phyloP scores from a whole-genome alignment of 2,113 vertebrate genomes.

The Rhizomys pruinosus region DNA sequence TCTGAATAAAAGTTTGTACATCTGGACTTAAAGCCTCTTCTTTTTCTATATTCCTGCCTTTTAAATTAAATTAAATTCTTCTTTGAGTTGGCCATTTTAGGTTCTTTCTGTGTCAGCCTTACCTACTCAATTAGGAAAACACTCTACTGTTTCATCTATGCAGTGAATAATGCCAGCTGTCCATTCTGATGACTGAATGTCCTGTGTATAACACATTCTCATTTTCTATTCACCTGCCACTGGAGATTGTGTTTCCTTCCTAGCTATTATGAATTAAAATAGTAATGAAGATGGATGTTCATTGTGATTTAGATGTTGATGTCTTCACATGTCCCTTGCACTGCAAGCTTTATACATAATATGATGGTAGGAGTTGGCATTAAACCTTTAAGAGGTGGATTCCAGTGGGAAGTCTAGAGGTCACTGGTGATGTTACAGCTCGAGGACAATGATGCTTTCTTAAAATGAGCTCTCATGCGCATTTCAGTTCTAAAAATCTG shows the following conservation, averaged over 20 bases:
- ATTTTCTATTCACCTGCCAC: background rate
- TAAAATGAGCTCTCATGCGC: background rate
- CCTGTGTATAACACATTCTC: background rate
- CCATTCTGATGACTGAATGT: background rate
- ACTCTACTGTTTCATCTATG: background rate
- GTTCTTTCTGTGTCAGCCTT: background rate
- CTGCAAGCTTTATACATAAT: background rate
- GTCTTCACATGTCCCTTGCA: background rate
- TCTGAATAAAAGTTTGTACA: background rate
- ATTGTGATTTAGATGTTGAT: background rate
- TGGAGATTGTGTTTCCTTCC: too few relatives aligned
- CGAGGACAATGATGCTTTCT: background rate
- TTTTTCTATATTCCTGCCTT: background rate
- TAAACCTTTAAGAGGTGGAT: background rate
- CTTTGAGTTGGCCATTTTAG: background rate
- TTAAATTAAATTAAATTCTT: rapidly evolving
- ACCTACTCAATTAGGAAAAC: background rate
- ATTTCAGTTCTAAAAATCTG: background rate
- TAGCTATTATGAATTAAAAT: background rate
- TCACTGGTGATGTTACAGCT: background rate
- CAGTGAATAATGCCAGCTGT: background rate
- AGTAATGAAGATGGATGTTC: background rate
- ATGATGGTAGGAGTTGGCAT: background rate
- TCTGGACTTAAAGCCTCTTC: background rate
- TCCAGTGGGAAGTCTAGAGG: background rate